phyloP scores from a whole-genome alignment of 2,888 invertebrate species.

The Sinotaia quadrata region DNA sequence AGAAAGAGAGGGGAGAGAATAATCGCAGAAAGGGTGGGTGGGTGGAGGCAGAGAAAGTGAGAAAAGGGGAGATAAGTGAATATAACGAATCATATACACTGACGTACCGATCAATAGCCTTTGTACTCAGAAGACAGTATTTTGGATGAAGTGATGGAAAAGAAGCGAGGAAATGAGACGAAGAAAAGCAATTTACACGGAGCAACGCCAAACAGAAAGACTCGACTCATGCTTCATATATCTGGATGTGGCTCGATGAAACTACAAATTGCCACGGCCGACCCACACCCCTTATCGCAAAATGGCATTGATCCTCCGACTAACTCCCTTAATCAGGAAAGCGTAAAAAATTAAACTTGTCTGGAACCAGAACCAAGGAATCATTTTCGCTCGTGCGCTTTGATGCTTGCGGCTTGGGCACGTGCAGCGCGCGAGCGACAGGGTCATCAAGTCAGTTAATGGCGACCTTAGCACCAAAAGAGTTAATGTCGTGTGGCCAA shows the following conservation, averaged over 20 bases:
- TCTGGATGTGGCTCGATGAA: neutral
- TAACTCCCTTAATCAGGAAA: too few relatives aligned
- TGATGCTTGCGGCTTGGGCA: conserved; percentile 20
- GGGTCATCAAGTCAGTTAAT: conserved; percentile 27
- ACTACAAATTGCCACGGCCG: conserved; percentile 13
- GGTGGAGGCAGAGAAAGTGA: neutral
- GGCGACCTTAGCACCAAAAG: conserved; percentile 24
- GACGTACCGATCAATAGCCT: too few relatives aligned
- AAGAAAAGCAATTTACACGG: neutral
- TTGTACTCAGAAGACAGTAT: too few relatives aligned
- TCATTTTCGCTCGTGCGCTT: conserved; percentile 4
- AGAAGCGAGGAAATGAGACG: neutral
- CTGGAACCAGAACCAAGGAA: neutral
- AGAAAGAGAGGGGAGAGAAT: neutral
- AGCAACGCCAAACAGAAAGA: neutral
- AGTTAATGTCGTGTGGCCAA: conserved; percentile 28
- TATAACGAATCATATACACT: neutral
- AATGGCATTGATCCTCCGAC: neutral
- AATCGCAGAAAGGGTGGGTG: neutral
- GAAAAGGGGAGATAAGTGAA: neutral
- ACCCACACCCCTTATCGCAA: conserved; percentile 11
- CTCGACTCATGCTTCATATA: neutral
- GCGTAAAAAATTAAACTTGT: conserved; percentile 2
- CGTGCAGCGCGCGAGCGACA: conserved; percentile 11
- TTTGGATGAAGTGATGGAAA: too few relatives aligned